Percentiles rank a stretch among this genome's conserved stretches.
phyloP scores from a whole-genome alignment of 2,113 vertebrate species.

The Podarcis raffonei region DNA sequence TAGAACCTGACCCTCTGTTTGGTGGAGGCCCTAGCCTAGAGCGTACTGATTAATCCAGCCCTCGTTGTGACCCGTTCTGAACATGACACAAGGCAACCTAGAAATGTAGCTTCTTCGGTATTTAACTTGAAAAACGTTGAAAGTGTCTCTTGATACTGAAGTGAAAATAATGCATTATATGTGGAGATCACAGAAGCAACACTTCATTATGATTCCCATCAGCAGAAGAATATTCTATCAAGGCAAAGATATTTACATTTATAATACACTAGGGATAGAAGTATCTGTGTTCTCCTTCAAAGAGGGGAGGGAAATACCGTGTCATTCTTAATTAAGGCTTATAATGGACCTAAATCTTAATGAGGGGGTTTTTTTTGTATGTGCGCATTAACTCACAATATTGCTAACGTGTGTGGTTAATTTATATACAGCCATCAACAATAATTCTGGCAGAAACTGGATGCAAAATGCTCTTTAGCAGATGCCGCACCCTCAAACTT shows the following conservation, averaged over 20 bases:
- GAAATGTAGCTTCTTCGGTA: neutral
- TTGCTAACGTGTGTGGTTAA: neutral
- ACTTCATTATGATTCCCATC: conserved; percentile 27
- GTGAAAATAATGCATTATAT: conserved; percentile 14
- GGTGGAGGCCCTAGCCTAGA: neutral
- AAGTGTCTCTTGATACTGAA: neutral
- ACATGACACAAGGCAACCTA: neutral
- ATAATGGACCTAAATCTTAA: conserved; percentile 2
- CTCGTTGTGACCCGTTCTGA: neutral
- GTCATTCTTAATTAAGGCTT: conserved; percentile 16
- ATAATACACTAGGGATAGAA: conserved; percentile 10
- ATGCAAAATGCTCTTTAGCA: neutral
- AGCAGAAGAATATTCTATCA: neutral
- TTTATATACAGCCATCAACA: neutral
- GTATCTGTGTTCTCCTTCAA: conserved; percentile 5
- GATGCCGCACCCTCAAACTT: neutral
- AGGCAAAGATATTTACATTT: conserved; percentile 33
- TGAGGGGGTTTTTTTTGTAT: neutral
- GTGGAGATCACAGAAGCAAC: conserved; percentile 23
- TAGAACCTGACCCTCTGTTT: neutral
- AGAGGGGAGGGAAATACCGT: neutral
- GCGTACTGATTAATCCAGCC: neutral
- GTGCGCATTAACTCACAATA: neutral
- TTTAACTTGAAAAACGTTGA: neutral
- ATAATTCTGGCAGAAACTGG: neutral